phyloP scores from a whole-genome alignment of 1,140 invertebrate genomes.

The Panagrolaimus sp. region DNA sequence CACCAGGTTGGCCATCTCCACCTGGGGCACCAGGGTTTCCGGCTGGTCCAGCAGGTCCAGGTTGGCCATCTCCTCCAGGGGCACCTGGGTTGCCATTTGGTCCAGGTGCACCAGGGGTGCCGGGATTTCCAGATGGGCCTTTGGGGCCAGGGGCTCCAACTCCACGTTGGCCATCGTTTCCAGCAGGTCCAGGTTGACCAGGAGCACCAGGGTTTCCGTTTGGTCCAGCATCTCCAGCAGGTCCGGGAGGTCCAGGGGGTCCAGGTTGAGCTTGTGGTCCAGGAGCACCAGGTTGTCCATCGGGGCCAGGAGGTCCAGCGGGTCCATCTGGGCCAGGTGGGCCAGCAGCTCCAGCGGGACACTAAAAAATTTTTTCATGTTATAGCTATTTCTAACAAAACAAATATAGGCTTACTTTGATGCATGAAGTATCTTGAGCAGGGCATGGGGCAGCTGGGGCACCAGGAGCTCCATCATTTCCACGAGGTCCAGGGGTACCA shows the following conservation, averaged over 20 bases:
- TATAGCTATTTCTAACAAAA: conserved; percentile 16
- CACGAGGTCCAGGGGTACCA: conserved; percentile 19
- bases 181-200: conserved; percentile 17
- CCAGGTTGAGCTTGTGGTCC: not conserved
- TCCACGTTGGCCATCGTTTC: conserved; percentile 1
- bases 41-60: conserved; percentile 10
- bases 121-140: conserved; percentile 4
- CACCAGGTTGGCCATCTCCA: not conserved
- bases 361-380: conserved; percentile 15
- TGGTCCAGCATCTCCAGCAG: conserved; percentile 16
- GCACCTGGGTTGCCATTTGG: conserved; percentile 4
- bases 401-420: not conserved
- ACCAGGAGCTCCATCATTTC: conserved; percentile 17
- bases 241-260: conserved; percentile 10
- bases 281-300: conserved; percentile 22
- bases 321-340: conserved; percentile 14
- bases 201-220: conserved; percentile 17
- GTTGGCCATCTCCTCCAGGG: not conserved
- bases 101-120: not conserved
- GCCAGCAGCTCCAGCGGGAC: conserved; percentile 23
- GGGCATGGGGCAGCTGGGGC: conserved; percentile 15
- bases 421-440: conserved; percentile 12
- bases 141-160: not conserved
- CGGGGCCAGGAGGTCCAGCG: conserved; percentile 6
- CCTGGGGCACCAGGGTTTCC: conserved; percentile 6